Base-by-base conservation (phyloP, 1,140 invertebrate species). In the Helicoverpa armigera region DNA sequence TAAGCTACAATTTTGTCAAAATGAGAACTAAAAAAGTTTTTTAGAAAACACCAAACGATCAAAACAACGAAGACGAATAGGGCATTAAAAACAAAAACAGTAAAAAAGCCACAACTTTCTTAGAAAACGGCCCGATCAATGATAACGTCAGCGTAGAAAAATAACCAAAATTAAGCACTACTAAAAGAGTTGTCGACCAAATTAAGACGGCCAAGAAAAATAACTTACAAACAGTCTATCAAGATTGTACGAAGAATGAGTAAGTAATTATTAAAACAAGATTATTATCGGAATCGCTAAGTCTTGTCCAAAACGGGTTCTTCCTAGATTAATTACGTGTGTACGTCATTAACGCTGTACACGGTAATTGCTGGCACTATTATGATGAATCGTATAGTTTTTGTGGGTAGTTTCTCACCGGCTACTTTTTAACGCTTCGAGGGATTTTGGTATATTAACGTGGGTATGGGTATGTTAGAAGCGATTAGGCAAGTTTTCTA, bases 331-430 rank as follows among this genome's bases (percentile, higher is more conserved):
- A 93, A 92, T 94, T 93, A 91, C 90, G 87, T 87, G 89, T 85
- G 86, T 76, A 85, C 88, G 89, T 92, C 89, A 94, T 93, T 93
- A 94, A 94, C 89, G 90, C 89, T 89, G 83, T 90, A 88, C 89
- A 89, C 89, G 89, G 88, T 94, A 94, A 94, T 94, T 94, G 91
- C 90, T 92, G 92, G 88, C 89, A 92, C 90, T 90, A 94, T 93
- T 91, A 92, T 94, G 93, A 94, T 94, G 90, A 90, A 94, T 94
- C 90, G 92, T 92, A 87, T 75, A 82, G 86, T 91, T 90, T 90
- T 92, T 91, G 87, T 90, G 75, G 72, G 85, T 86, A 87, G 85
- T 86, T 88, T 88, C 87, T 89, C 87, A 89, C 79, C 82, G 72
- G 76, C 60, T 82, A 83, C 82, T 85, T 90, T 89, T 88, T 88